Evolutionary conservation across 2,113 vertebrate species (phyloP), one percentile per base, ranked within the genome.

Genomic region (Nestor notabilis): DNA sequence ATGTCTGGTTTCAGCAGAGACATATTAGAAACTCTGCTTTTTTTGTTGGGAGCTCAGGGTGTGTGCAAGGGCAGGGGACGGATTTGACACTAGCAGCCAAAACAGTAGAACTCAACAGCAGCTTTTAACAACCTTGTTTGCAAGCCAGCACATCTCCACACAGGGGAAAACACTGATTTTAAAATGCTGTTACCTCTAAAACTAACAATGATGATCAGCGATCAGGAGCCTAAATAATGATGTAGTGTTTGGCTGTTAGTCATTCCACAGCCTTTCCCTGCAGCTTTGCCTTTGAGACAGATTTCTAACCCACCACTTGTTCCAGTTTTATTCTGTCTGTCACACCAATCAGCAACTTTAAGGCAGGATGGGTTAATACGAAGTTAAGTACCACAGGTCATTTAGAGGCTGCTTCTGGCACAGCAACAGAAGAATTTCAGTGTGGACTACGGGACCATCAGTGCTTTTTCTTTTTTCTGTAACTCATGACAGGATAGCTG

Each of bases 181-280:
- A 52, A 91, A 80, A 80, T 0, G 10, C 63, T 25, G 31, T 56
- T 46, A 5, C 52, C 24, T 61, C 46, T 11, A 21, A 24, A 60
- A 13, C 9, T 44, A 13, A 35, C 16, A 7, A 53, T 53, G 56
- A 43, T 1, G 4, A 39, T 5, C 50, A 29, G 46, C 1, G 0
- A 10, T 16, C 16, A 13, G 20, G 20, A 64, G 24, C 49, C 33
- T 11, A 28, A 35, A 35, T 3, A 24, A 58, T 5, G 0, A 21
- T 0, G 1, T 6, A 8, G 27, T 53, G 29, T 4, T 37, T n/a
- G 61, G 61, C 47, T 44, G 13, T n/a, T 25, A 16, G 68, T 35
- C 43, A 35, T 49, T 44, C 19, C 52, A 18, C 44, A 47, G 44
- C 76, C 35, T 35, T 56, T 24, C 33, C 17, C 17, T 19, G 69